Percentiles rank a stretch among this genome's conserved stretches.
Evolutionary conservation across 2,888 invertebrate genomes (phyloP).

Genomic region (Caenorhabditis angaria): DNA sequence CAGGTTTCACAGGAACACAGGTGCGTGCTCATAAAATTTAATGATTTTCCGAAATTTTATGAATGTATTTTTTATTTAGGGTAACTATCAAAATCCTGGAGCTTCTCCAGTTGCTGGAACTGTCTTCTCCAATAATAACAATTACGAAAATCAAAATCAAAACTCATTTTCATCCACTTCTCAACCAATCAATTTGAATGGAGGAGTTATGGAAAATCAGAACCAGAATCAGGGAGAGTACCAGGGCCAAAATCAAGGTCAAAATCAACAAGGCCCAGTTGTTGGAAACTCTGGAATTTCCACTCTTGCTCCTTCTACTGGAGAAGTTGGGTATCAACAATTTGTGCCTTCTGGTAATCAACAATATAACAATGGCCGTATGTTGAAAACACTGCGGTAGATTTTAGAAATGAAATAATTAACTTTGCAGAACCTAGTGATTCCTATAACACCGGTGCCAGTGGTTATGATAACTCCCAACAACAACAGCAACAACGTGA

Average conservation of each 20-base stretch:
- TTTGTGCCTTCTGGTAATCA: constrained; percentile 33
- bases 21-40: constrained; percentile 10
- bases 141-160: constrained; percentile 15
- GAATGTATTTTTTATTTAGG: too few relatives aligned
- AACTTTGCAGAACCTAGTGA: not conserved
- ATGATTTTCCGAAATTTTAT: constrained; percentile 10
- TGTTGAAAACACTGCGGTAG: too few relatives aligned
- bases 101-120: constrained; percentile 18
- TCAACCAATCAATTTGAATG: constrained; percentile 25
- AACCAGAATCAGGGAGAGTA: not conserved
- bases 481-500: constrained; percentile 12
- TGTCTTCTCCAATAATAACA: not conserved
- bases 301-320: constrained; percentile 27
- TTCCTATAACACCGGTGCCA: not conserved
- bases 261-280: not conserved
- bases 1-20: constrained; percentile 37
- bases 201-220: constrained; percentile 24
- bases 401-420: too few relatives aligned
- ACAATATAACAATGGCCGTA: constrained; percentile 24
- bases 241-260: not conserved
- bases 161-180: constrained; percentile 1
- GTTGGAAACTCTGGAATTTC: constrained; percentile 6
- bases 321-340: constrained; percentile 40
- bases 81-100: constrained; percentile 44
- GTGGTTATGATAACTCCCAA: constrained; percentile 13